Evolutionary conservation across 2,113 vertebrate genomes (phyloP), one percentile per base, ranked within the genome.

Genomic region (Smithornis capensis): DNA sequence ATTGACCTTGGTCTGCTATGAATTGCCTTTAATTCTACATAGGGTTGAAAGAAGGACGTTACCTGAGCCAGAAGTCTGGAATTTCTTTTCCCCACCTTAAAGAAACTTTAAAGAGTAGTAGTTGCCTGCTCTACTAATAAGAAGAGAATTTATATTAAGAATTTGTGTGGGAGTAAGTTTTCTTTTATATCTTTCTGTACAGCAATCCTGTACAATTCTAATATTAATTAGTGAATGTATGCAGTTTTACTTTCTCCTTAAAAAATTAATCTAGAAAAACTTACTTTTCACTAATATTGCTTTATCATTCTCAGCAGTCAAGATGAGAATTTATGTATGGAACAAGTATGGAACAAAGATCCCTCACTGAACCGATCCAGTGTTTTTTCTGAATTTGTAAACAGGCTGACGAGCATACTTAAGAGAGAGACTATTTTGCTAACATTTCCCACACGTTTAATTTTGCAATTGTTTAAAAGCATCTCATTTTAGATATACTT

Each of bases 271-370:
- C 13, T 12, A 62, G 11, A 83, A 14, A 75, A 73, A 60, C 22
- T 90, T 14, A 70, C 69, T 94, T 71, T 44, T 93, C 29, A 40
- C 21, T 91, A 68, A 47, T 19, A 49, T 59, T 86, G 21, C 18
- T 60, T 42, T 68, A 50, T 88, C 25, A 75, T 6, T 93, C 31
- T 83, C 69, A 81, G 31, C 14, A 74, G 53, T 89, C 67, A 87
- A 85, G 68, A 92, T 92, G 9, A 75, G 60, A 70, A 87, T 91
- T 94, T 94, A 69, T 37, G 21, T 82, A 89, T 45, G 75, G 44
- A 57, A 42, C 9, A 31, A 19, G 18, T 16, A 3, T 44, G 22
- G 69, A 95, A 75, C 40, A 86, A 79, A 79, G 17, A 22, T 7
- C 14, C 74, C 4, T 60, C 35, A 55, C 47, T 53, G 33, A 82